Base-by-base conservation (phyloP, 2,888 invertebrate genomes). In the Pherbina coryleti region DNA sequence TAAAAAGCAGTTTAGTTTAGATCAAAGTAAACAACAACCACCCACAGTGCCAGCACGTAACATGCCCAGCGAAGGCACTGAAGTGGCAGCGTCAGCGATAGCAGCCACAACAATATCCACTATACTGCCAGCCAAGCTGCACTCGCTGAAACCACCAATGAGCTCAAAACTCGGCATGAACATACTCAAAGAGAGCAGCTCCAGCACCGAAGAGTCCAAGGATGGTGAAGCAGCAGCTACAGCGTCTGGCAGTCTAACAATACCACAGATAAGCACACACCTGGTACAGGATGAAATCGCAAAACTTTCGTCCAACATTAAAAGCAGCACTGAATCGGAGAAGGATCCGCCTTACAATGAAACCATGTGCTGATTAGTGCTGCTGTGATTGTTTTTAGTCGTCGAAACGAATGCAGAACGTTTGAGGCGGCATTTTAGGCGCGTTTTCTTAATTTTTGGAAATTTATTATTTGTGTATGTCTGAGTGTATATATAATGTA, bases 311-410 rank as follows among this genome's bases (percentile, higher is more conserved):
- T 90, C 89, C 49, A 90, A 90, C 78, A 90, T 90, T 44, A 90
- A 90, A 80, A 90, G 89, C 81, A 90, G 90, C 84, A 89, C 89
- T 53, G 90, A 90, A 55, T 90, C 90, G 69, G 90, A 90, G 78
- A 89, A 89, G 81, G 90, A 90, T 84, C 89, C 90, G 81, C 89
- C 90, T 60, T 89, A 87, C 81, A 90, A 89, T 83, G 90, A 90
- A 84, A 90, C 90, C 78, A 90, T 90, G 90, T 90, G 90, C 88
- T 90, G 88, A 87, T 86, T 85, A 80, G 78, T 62, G 62, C 5
- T 62, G 44, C 14, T 62, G 22, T 72, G 8, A 14, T 37, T 19
- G 22, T 72, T 3, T 3, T 53, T 31, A 3, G 1, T 28, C n/a
- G 8, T 22, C 14, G 28, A 55, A 55, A 28, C 22, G 25, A 19